A percentile compares a stretch with the other conserved stretches of the same genome.
Evolutionary conservation across 2,797 vertebrate genomes (phyloP).

Genomic region (Taeniopygia guttata): DNA sequence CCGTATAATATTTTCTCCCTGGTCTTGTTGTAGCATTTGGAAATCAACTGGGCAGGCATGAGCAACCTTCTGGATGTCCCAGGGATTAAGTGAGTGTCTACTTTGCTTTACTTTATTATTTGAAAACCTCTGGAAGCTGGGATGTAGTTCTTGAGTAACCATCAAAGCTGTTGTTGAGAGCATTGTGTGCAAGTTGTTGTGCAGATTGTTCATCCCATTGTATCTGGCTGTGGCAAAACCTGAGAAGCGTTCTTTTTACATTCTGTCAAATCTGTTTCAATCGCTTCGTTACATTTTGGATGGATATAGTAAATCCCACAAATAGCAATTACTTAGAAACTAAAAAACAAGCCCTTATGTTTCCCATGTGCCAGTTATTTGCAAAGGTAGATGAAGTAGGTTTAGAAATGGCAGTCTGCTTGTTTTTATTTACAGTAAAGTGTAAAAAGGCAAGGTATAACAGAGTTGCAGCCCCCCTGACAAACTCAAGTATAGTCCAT

Average conservation of each 20-base stretch:
- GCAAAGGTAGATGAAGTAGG: background rate
- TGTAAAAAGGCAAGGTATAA: background rate
- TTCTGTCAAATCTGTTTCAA: background rate
- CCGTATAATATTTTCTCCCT: background rate
- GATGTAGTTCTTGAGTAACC: background rate
- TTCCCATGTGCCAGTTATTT: background rate
- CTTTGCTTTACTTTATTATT: background rate
- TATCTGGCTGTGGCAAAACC: background rate
- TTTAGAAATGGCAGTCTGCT: background rate
- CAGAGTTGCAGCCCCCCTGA: background rate
- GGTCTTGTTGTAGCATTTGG: slow-evolving; percentile 69
- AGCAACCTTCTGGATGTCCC: slow-evolving; percentile 91
- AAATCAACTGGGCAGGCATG: slow-evolving; percentile 93
- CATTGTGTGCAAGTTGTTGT: background rate
- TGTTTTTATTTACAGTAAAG: background rate
- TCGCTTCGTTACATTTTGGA: background rate
- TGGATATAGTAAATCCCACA: background rate
- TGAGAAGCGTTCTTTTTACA: background rate
- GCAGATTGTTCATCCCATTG: background rate
- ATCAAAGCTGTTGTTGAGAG: background rate
- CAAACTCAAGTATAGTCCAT: background rate
- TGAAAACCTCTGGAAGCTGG: background rate
- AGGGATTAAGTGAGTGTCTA: slow-evolving; percentile 82
- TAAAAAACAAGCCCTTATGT: background rate
- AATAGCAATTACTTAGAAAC: background rate